These are phyloP conservation scores for Hoplodrina blanda DNA, from an alignment of 2,888 invertebrate genomes.

Conservation along the genomic window DNA sequence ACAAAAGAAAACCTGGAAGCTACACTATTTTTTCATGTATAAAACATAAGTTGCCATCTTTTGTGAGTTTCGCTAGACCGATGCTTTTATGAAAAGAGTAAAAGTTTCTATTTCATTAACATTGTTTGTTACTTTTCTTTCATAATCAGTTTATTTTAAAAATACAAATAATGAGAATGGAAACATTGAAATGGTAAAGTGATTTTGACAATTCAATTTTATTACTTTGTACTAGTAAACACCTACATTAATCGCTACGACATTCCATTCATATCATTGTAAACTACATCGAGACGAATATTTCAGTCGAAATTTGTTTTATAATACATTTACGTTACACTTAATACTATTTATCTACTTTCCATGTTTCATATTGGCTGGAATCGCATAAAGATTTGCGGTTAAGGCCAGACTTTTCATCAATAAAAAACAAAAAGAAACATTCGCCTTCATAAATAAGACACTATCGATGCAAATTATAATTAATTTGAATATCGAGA, in stretches of 20 bases:
- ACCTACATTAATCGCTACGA: conserved; percentile 84
- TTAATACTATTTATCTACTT: conserved; percentile 78
- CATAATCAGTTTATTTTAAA: conserved; percentile 50
- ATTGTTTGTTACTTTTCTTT: conserved; percentile 37
- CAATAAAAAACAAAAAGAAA: conserved; percentile 64
- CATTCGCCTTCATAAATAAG: conserved; percentile 70
- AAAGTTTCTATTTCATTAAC: conserved; percentile 50
- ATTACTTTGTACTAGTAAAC: conserved; percentile 89
- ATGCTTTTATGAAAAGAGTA: conserved; percentile 51
- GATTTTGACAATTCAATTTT: conserved; percentile 70
- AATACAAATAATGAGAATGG: conserved; percentile 55
- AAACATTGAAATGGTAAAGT: conserved; percentile 61
- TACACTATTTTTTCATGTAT: conserved; percentile 65
- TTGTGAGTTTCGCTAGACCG: conserved; percentile 54
- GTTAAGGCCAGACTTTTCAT: conserved; percentile 81
- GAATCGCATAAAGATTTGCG: conserved; percentile 85
- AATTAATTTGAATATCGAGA: conserved; percentile 71
- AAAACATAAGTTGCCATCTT: conserved; percentile 57
- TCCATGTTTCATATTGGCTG: conserved; percentile 84
- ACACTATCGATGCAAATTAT: conserved; percentile 78
- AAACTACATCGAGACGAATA: conserved; percentile 89
- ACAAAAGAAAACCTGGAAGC: conserved; percentile 73
- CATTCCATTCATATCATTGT: conserved; percentile 86
- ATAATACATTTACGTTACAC: conserved; percentile 84
- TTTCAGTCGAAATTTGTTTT: conserved; percentile 89